Percentiles rank a stretch among this genome's conserved stretches.
These are phyloP conservation scores for Girardinichthys multiradiatus DNA, from an alignment of 2,113 vertebrate species.

Conservation along the genomic window DNA sequence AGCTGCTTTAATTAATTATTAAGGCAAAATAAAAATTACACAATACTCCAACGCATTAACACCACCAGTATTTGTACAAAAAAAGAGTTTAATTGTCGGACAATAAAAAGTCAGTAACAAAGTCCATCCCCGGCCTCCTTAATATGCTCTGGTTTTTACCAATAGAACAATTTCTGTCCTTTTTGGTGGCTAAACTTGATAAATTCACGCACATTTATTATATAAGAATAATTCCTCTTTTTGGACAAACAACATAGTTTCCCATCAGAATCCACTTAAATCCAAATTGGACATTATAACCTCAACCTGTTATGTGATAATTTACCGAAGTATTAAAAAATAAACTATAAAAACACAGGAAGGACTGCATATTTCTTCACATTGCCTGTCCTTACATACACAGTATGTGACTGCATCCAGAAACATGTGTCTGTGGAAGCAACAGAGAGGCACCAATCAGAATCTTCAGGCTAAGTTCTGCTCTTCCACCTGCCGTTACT, in stretches of 20 bases:
- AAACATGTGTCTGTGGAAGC: neutral
- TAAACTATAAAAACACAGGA: neutral
- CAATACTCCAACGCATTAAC: neutral
- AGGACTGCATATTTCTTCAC: neutral
- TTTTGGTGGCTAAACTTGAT: too few species aligned
- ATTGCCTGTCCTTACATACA: conserved; percentile 46
- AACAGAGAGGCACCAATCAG: neutral
- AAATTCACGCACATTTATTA: neutral
- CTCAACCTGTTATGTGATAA: neutral
- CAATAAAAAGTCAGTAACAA: conserved; percentile 11
- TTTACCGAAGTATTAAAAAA: neutral
- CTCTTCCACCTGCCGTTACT: too few species aligned
- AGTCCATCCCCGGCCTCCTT: neutral
- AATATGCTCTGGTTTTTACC: neutral
- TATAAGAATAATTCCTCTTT: neutral
- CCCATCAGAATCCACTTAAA: neutral
- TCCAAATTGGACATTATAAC: neutral
- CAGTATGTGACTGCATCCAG: conserved; percentile 43
- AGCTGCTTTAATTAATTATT: neutral
- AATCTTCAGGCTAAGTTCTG: too few species aligned
- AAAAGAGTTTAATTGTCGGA: conserved; percentile 22
- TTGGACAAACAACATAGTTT: too few species aligned
- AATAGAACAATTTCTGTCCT: too few species aligned
- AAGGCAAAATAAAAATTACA: neutral
- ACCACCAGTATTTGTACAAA: conserved; percentile 32